Evolutionary conservation across 92 coral and sea anemone genomes (phyloP).

Genomic region (Porites divaricata): DNA sequence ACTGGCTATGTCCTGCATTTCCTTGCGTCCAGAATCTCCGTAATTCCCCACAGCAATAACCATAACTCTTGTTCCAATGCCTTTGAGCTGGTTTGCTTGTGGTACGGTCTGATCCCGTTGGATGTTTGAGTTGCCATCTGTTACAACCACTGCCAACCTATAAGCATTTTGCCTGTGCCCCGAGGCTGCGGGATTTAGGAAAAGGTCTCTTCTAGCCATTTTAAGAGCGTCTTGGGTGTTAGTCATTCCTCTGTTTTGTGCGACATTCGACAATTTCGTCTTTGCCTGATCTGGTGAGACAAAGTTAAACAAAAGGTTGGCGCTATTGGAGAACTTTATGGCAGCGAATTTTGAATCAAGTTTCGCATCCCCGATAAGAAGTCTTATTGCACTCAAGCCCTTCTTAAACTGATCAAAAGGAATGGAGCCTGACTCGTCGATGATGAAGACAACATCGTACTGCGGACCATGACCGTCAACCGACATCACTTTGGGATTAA

Average conservation of each 20-base stretch:
- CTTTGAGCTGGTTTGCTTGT: background rate
- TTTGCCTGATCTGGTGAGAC: conserved; percentile 38
- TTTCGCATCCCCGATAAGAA: conserved; percentile 37
- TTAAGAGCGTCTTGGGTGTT: background rate
- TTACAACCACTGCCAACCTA: background rate
- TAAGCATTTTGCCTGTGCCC: background rate
- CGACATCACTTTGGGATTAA: too few relatives aligned
- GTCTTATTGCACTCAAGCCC: conserved; percentile 51
- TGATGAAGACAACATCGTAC: conserved; percentile 57
- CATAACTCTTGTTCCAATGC: background rate
- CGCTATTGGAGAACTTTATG: conserved; percentile 59
- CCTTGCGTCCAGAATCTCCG: background rate
- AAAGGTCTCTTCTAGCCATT: background rate
- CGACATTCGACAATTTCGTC: conserved; percentile 1
- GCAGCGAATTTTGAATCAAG: conserved; percentile 61
- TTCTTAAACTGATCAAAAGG: conserved; percentile 33
- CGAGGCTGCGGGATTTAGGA: background rate
- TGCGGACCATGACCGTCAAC: too few relatives aligned
- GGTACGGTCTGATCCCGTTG: background rate
- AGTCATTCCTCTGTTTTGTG: background rate
- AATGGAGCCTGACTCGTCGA: conserved; percentile 71
- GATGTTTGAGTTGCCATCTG: background rate
- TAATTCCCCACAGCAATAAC: background rate
- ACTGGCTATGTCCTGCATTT: background rate
- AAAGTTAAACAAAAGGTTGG: conserved; percentile 54